Evolutionary conservation across 53 echinoderm and acorn worm species (phyloP).

Genomic region (Holothuria leucospilota): DNA sequence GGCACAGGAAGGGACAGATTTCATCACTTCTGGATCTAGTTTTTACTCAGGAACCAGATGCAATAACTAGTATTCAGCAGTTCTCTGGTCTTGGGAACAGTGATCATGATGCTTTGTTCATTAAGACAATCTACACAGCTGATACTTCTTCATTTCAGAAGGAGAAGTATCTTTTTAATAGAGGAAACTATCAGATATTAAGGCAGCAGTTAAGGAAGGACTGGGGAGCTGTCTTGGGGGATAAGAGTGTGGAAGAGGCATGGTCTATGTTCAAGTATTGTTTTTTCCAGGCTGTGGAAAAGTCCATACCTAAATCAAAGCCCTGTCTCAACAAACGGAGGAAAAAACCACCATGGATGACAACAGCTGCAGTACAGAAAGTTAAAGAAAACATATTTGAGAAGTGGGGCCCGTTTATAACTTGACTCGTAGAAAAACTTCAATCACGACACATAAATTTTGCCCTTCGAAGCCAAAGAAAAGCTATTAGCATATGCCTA

Average conservation of each 20-base stretch:
- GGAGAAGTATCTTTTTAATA: conserved; percentile 18
- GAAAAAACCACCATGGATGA: no score
- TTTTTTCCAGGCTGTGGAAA: neutral
- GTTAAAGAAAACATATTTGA: no score
- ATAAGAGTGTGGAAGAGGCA: neutral
- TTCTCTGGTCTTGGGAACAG: conserved; percentile 31
- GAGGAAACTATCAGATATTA: conserved; percentile 2
- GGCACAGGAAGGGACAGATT: conserved; percentile 16
- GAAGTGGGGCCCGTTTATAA: no score
- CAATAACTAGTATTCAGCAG: neutral
- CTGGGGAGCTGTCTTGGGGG: neutral
- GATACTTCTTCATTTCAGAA: neutral
- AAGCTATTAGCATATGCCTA: no score
- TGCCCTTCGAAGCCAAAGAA: no score
- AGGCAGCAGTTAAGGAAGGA: neutral
- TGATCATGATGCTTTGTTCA: no score
- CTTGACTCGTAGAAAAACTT: no score
- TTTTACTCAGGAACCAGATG: conserved; percentile 22
- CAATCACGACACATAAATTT: no score
- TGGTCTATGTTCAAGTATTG: neutral
- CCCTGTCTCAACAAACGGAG: neutral
- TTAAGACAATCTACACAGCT: no score
- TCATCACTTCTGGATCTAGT: conserved; percentile 32
- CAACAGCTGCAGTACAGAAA: no score
- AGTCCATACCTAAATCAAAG: neutral